Evolutionary conservation across 2,113 vertebrate genomes (phyloP).

Genomic region (Vimba vimba): DNA sequence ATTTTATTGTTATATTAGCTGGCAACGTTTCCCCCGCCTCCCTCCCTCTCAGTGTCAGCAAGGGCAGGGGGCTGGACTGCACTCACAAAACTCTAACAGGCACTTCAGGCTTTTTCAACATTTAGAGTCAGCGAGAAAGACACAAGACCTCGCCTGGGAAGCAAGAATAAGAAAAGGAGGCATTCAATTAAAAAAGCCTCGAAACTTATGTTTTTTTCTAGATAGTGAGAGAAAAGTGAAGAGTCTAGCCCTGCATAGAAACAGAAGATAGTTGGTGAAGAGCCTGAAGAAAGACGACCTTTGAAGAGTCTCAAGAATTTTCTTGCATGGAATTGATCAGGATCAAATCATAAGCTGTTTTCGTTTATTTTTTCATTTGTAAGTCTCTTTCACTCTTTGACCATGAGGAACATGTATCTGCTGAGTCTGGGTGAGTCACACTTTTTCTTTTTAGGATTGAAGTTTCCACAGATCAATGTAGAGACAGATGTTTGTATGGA

Average conservation of each 20-base stretch:
- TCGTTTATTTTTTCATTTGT: not conserved
- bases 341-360: not conserved
- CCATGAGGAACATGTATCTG: constrained; percentile 63
- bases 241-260: not conserved
- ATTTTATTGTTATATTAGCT: not conserved
- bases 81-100: not conserved
- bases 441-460: constrained; percentile 29
- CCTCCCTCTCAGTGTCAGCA: not conserved
- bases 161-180: not conserved
- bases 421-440: constrained; percentile 70
- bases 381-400: constrained; percentile 42
- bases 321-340: not conserved
- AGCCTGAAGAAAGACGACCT: not conserved
- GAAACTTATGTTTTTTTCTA: not conserved
- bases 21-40: not conserved
- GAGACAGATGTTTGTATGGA: not conserved
- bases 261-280: not conserved
- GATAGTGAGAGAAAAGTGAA: not conserved
- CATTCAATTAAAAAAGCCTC: not conserved
- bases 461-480: constrained; percentile 41
- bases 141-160: not conserved
- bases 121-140: not conserved
- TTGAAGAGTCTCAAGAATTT: not conserved
- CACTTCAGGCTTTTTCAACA: constrained; percentile 9
- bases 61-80: constrained; percentile 9